These are phyloP conservation scores for Drosophila insularis DNA, from an alignment of 1,140 invertebrate species.

Conservation along the genomic window DNA sequence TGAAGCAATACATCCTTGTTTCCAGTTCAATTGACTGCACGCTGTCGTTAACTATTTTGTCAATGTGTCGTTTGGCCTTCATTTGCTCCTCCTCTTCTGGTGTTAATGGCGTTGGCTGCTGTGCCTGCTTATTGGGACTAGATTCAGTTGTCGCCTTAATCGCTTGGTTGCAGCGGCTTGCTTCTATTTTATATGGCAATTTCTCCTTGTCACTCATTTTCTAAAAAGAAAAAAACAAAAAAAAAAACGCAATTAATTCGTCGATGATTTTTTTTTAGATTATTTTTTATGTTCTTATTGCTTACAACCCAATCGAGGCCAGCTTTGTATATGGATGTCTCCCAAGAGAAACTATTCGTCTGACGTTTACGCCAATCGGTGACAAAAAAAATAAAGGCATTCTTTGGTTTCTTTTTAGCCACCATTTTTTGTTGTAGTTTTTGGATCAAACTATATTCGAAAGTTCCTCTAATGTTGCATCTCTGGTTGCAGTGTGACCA, in stretches of 20 bases:
- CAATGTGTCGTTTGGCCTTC: not conserved
- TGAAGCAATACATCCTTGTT: constrained; percentile 24
- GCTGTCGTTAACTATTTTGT: constrained; percentile 6
- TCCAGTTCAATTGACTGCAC: not conserved
- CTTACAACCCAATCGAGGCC: not conserved
- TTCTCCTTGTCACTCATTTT: constrained; percentile 2
- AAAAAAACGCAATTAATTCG: not conserved
- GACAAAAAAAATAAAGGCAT: not conserved
- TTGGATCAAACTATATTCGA: not conserved
- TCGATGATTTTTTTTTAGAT: too few species aligned
- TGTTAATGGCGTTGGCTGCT: not conserved
- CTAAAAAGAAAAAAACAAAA: not conserved
- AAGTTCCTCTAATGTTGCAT: not conserved
- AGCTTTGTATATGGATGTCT: not conserved
- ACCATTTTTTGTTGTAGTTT: not conserved
- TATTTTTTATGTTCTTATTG: not conserved
- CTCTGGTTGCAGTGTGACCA: not conserved
- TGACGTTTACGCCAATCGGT: not conserved
- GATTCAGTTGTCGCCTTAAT: not conserved
- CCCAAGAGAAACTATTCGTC: not conserved
- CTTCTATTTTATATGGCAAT: constrained; percentile 13
- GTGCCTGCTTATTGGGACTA: not conserved
- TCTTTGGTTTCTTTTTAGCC: not conserved
- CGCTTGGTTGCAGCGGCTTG: not conserved
- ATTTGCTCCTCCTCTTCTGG: not conserved